Evolutionary conservation across 2,113 vertebrate species (phyloP), one percentile per base, ranked within the genome.

Genomic region (Xiphophorus hellerii): DNA sequence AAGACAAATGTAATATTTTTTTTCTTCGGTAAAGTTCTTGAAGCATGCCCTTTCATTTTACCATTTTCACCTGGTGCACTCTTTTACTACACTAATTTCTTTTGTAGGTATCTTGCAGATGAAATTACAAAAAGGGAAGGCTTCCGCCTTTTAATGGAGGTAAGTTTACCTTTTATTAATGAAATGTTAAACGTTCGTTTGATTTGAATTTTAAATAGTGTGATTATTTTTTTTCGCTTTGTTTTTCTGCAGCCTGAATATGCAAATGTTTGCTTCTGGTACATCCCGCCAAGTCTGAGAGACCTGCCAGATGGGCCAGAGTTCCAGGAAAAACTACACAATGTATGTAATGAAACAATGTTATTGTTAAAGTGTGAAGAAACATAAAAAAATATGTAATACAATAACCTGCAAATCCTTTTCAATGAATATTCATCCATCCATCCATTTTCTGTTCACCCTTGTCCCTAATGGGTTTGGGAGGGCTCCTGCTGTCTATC

Each of bases 181-280:
- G 2, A 54, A 22, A 8, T 54, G 7, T 51, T 17, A 22, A 17
- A 48, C 20, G 44, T 20, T 3, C 14, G 10, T 61, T 62, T 29
- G 15, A 20, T 54, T 64, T 8, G 17, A 64, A 22, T 30, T 31
- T 17, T 30, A 54, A 54, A 15, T 42, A 4, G 14, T 37, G 10
- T 37, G 35, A 37, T 37, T 37, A 37, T 35, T 35, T 44, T 63
- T 28, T 25, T 66, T 67, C 42, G 7, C 13, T 37, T 28, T 67
- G 17, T 31, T 33, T 0, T 22, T 54, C 48, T 69, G 20, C 83
- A 97, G 96, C 95, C 96, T 0, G 94, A 96, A 74, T 97, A 95
- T 85, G 83, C 96, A 81, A 97, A 97, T 4, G 90, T 96, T 29
- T 98, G 97, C 85, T 97, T 97, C 91, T 97, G 97, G 96, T 97